Evolutionary conservation across 2,113 vertebrate genomes (phyloP).

Genomic region (Ciconia boyciana): DNA sequence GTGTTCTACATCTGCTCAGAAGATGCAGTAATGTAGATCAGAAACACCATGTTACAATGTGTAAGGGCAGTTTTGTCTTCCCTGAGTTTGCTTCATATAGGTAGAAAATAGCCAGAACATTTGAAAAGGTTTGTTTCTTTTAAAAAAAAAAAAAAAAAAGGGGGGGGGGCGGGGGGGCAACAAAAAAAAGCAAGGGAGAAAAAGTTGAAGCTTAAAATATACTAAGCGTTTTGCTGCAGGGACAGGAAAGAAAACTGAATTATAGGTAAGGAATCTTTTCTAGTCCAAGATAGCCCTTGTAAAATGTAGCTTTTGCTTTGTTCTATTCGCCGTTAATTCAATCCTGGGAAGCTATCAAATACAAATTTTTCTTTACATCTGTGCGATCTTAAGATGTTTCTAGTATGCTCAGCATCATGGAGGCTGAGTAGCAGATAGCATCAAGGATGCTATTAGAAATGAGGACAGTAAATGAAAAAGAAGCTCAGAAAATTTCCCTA

Average conservation of each 20-base stretch:
- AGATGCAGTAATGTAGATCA: neutral
- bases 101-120: neutral
- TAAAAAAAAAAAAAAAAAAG: neutral
- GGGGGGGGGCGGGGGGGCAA: too few relatives aligned
- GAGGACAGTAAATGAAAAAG: neutral
- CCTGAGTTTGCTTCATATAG: neutral
- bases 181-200: neutral
- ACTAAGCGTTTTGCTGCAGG: neutral
- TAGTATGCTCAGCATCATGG: neutral
- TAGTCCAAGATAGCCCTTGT: neutral
- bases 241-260: conserved; percentile 13
- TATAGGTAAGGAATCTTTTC: neutral
- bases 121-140: neutral
- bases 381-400: neutral
- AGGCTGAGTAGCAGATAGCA: neutral
- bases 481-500: neutral
- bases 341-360: neutral
- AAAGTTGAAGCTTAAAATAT: neutral
- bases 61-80: neutral
- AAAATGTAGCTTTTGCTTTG: neutral
- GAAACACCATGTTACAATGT: neutral
- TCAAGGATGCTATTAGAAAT: neutral
- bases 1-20: neutral
- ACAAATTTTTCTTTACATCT: neutral
- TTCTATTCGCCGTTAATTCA: neutral